Evolutionary conservation across 2,888 invertebrate genomes (phyloP).

Genomic region (Agonopterix subpropinquella): DNA sequence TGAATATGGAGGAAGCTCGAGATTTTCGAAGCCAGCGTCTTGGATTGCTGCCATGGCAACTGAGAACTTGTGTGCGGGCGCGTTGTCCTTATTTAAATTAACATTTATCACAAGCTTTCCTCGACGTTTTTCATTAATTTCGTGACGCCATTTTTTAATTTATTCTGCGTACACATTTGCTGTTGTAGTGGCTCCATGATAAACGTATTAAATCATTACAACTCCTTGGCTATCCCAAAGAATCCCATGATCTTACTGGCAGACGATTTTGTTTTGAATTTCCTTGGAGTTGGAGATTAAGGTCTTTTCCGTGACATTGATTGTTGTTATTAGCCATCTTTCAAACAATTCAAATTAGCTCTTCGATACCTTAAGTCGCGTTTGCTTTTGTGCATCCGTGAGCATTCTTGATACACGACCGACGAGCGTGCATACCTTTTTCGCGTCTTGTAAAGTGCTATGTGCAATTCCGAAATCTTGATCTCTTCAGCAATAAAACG

Average conservation of each 20-base stretch:
- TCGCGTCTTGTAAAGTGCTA: not conserved
- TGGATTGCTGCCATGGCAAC: not conserved
- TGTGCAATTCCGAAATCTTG: not conserved
- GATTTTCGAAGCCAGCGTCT: not conserved
- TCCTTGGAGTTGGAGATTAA: not conserved
- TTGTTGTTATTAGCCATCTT: not conserved
- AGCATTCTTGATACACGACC: not conserved
- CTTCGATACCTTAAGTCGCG: not conserved
- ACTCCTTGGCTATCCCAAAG: not conserved
- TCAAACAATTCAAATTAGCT: not conserved
- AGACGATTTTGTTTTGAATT: not conserved
- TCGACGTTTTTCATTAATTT: not conserved
- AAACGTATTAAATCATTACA: not conserved
- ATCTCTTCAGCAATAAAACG: not conserved
- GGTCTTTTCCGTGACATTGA: not conserved
- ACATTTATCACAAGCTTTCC: not conserved
- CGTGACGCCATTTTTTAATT: not conserved
- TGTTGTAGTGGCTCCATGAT: not conserved
- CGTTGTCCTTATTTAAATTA: not conserved
- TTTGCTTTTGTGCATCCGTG: not conserved
- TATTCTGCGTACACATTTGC: not conserved
- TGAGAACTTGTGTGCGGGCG: not conserved
- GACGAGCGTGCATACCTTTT: not conserved
- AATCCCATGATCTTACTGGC: not conserved
- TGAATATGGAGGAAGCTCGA: not conserved